Base-by-base conservation (phyloP, 2,797 vertebrate species). In the Epinephelus awoara region DNA sequence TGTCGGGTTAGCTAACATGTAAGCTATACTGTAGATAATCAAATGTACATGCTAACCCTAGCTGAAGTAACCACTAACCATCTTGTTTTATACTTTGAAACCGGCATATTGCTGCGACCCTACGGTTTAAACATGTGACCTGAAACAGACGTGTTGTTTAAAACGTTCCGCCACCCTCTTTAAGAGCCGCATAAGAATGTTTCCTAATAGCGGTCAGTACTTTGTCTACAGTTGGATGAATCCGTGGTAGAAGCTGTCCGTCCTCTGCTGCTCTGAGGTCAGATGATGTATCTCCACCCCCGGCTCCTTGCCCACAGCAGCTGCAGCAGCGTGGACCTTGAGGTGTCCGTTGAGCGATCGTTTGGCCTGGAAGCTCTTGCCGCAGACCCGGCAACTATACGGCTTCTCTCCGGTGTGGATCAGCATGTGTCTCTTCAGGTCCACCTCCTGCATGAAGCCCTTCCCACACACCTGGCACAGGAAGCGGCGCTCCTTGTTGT, bases 361-460 rank as follows among this genome's bases (percentile, higher is more conserved):
- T 21, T 71, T 83, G 50, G 89, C 92, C 75, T 93, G 92, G 52
- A 90, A 93, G 68, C 86, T 83, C 56, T 90, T 90, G 3, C 89
- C 89, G 0, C 92, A 93, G 10, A 92, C 15, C 12, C 61, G 44
- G 83, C 92, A 93, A 42, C 66, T 19, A 71, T 90, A 92, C 0
- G 92, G 91, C 52, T 90, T 93, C 76, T 91, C 91, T 0, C 92
- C 92, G 0, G 92, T 92, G 84, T 93, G 92, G 27, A 90, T 85
- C 61, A 92, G 83, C 12, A 91, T 84, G 69, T 93, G 92, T 67
- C 91, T 86, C 71, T 91, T 91, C 62, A 92, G 85, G 79, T 92
- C 92, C 52, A 91, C 87, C 1, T 87, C 84, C 87, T 92, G 91
- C 82, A 92, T 91, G 84, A 92, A 92, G 68, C 92, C 91, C n/a